phyloP scores from a whole-genome alignment of 2,888 invertebrate species.

The Volucella inanis region DNA sequence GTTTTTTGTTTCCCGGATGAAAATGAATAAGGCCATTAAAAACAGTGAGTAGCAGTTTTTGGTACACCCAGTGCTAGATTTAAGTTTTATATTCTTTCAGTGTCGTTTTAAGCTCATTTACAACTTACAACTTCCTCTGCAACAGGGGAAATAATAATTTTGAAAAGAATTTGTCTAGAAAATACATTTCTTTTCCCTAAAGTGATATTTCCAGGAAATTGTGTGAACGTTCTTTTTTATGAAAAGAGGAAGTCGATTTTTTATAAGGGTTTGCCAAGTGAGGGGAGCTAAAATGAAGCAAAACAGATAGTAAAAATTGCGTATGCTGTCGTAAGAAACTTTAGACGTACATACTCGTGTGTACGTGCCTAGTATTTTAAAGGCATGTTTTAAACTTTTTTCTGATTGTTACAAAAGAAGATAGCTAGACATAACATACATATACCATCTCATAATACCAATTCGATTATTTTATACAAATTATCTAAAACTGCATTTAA shows the following conservation, averaged over 20 bases:
- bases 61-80: conserved; percentile 38
- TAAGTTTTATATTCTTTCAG: conserved; percentile 9
- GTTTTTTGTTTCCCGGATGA: conserved; percentile 4
- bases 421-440: background rate
- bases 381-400: too few species aligned
- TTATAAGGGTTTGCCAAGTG: too few species aligned
- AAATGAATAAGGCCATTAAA: conserved; percentile 50
- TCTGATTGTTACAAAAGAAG: background rate
- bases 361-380: too few species aligned
- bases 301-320: too few species aligned
- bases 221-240: background rate
- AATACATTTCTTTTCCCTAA: background rate
- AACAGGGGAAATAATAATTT: conserved; percentile 48
- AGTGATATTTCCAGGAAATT: background rate
- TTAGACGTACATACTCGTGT: too few species aligned
- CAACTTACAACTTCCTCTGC: conserved; percentile 14
- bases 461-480: background rate
- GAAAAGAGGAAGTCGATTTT: background rate
- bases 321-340: too few species aligned
- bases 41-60: conserved; percentile 55
- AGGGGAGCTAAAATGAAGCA: too few species aligned
- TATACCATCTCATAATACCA: background rate
- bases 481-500: too few species aligned
- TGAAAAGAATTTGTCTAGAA: conserved; percentile 26
- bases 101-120: conserved; percentile 26